phyloP scores from a whole-genome alignment of 2,888 invertebrate species.

The Tolmerus cingulatus region DNA sequence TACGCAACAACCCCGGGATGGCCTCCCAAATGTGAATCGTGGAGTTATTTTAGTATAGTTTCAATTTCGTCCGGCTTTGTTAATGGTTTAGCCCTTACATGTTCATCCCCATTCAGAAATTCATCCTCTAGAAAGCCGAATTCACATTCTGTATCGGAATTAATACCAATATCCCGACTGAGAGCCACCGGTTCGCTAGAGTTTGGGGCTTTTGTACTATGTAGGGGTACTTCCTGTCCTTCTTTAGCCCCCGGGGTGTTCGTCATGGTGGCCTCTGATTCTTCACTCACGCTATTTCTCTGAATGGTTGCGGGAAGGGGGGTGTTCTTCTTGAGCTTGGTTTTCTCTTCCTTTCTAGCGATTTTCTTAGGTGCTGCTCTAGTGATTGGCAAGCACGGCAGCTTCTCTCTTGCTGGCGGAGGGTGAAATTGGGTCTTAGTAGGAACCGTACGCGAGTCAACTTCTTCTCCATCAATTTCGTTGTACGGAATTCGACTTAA shows the following conservation, averaged over 20 bases:
- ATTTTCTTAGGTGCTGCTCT: not conserved
- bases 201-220: too few relatives aligned
- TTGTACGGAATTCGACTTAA: not conserved
- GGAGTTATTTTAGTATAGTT: not conserved
- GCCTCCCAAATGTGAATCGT: not conserved
- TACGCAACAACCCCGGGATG: not conserved
- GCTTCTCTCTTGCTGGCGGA: not conserved
- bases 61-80: not conserved
- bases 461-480: not conserved
- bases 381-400: not conserved
- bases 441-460: not conserved
- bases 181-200: too few relatives aligned
- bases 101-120: not conserved
- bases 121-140: not conserved
- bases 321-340: too few relatives aligned
- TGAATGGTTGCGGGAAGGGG: not conserved
- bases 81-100: not conserved
- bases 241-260: not conserved
- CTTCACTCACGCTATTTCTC: not conserved
- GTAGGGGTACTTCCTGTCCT: not conserved
- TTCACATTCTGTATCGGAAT: not conserved
- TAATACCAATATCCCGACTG: not conserved
- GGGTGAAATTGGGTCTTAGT: not conserved
- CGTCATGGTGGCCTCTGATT: not conserved
- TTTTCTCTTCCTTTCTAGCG: too few relatives aligned